Evolutionary conservation across 2,888 invertebrate genomes (phyloP), one percentile per base, ranked within the genome.

Genomic region (Herminia tarsipennalis): DNA sequence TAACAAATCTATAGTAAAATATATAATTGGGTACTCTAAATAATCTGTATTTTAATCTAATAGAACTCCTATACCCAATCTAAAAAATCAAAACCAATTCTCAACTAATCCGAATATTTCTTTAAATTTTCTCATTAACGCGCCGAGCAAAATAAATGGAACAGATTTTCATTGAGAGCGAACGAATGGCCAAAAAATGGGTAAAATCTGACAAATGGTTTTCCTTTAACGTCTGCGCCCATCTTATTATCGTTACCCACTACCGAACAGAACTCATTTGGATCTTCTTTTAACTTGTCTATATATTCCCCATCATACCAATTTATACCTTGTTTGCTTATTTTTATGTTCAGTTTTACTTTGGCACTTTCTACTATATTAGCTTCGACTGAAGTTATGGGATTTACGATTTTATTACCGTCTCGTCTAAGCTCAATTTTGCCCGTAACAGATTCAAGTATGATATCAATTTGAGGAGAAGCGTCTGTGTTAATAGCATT

Each of bases 401-500:
- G 20, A 81, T 60, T 68, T 57, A 71, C 52, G 52, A 40, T 73
- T 67, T 66, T 83, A 73, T 62, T 42, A 0, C 2, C n/a, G 5
- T 30, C 1, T 0, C 0, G 0, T 50, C 71, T 63, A 58, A 59
- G 81, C 73, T 74, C 66, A 76, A 48, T 71, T 81, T 86, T 13
- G 61, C 37, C 32, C 72, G 67, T 10, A 50, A 14, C 32, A 21
- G 50, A 39, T 28, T 56, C 56, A 65, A 78, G 81, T 76, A 81
- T 83, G 89, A 88, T 90, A 90, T 90, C 89, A 90, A 89, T 89
- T 89, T 89, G 89, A 89, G 86, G 83, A 90, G 88, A 87, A 91
- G 90, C 91, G 91, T 91, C 91, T 90, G 91, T 90, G 89, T 86
- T 91, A 91, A 91, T 91, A 91, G 91, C 88, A 89, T 91, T 91